Evolutionary conservation across 2,888 invertebrate species (phyloP).

Genomic region (Nephrotoma guestfalica): DNA sequence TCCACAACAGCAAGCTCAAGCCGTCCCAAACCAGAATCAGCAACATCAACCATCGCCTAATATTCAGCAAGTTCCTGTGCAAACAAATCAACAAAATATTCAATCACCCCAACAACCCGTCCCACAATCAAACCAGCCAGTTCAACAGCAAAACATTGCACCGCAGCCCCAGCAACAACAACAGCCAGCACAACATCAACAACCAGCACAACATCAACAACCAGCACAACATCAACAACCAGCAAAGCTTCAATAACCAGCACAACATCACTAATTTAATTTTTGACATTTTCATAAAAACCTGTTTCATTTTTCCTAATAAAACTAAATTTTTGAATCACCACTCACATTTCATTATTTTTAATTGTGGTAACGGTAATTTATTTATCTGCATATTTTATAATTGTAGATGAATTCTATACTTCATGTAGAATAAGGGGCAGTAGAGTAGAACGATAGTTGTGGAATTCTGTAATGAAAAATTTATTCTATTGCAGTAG

Average conservation of each 20-base stretch:
- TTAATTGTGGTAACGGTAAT: no score
- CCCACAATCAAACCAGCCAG: slow-evolving; percentile 8
- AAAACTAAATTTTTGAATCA: background rate
- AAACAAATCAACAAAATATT: background rate
- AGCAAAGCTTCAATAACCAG: slow-evolving; percentile 17
- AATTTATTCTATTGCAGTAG: no score
- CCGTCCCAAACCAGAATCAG: slow-evolving; percentile 10
- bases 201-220: slow-evolving; percentile 13
- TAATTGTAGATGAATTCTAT: no score
- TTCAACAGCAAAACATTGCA: slow-evolving; percentile 7
- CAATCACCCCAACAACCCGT: slow-evolving; percentile 8
- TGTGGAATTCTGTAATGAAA: no score
- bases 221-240: slow-evolving; percentile 16
- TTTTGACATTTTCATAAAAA: background rate
- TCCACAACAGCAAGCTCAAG: slow-evolving; percentile 12
- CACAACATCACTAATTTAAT: background rate
- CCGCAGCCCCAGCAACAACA: slow-evolving; percentile 8
- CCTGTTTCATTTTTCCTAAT: background rate
- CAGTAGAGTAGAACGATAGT: no score
- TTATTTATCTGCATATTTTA: no score
- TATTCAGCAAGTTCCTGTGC: background rate
- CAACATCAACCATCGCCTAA: background rate
- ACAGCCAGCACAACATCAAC: slow-evolving; percentile 14
- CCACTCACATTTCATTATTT: no score
- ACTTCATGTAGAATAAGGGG: no score